phyloP scores from a whole-genome alignment of 30 jellyfish, hydroid and myxozoan genomes.

The Aurelia sp. region DNA sequence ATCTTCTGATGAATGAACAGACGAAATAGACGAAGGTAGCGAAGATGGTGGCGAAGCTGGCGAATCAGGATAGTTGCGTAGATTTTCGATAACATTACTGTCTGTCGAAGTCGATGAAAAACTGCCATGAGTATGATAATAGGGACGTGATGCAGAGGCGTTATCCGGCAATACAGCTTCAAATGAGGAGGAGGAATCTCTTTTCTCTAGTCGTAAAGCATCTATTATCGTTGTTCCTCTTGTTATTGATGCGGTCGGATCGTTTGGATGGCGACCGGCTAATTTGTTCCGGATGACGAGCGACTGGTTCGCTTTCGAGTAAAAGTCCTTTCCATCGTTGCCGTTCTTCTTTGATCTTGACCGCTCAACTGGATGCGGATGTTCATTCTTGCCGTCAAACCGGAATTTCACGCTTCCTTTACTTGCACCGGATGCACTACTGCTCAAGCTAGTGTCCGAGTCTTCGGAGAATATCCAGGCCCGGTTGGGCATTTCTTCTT shows the following conservation, averaged over 20 bases:
- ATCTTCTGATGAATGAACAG: slow-evolving; percentile 70
- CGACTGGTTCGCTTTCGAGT: slow-evolving; percentile 50
- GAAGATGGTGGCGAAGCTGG: slow-evolving; percentile 68
- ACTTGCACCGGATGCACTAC: slow-evolving; percentile 63
- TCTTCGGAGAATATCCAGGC: slow-evolving; percentile 68
- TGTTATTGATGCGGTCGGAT: slow-evolving; percentile 47
- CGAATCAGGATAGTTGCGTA: slow-evolving; percentile 36
- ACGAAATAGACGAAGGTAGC: slow-evolving; percentile 68
- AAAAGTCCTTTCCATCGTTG: slow-evolving; percentile 39
- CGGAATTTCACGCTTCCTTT: slow-evolving; percentile 61
- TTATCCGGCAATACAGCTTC: slow-evolving; percentile 24
- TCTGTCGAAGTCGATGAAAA: slow-evolving; percentile 62
- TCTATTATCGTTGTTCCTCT: slow-evolving; percentile 75
- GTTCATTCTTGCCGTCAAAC: slow-evolving; percentile 8
- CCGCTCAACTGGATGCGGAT: neutral
- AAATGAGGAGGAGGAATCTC: slow-evolving; percentile 55
- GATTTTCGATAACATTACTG: slow-evolving; percentile 54
- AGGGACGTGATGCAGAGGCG: slow-evolving; percentile 5
- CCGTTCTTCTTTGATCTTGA: neutral
- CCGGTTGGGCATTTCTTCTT: slow-evolving; percentile 51
- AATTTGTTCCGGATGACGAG: slow-evolving; percentile 53
- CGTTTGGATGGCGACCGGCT: slow-evolving; percentile 41
- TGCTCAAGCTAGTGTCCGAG: slow-evolving; percentile 72
- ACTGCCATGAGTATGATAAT: slow-evolving; percentile 49
- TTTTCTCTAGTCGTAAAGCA: slow-evolving; percentile 59